phyloP scores from a whole-genome alignment of 2,113 vertebrate species.

The Camelus dromedarius region DNA sequence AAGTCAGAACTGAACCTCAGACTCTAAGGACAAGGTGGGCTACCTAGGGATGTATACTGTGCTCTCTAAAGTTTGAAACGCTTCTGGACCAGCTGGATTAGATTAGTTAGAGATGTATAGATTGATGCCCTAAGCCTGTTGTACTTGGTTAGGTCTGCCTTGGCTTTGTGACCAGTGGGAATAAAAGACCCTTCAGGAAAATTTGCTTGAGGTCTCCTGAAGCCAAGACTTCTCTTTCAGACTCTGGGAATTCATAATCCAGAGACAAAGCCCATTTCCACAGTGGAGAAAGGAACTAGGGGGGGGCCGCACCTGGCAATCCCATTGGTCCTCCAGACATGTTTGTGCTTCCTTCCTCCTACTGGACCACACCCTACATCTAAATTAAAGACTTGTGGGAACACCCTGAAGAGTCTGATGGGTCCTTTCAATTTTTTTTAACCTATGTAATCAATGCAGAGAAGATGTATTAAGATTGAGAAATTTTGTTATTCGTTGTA shows the following conservation, averaged over 20 bases:
- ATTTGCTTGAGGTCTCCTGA: not conserved
- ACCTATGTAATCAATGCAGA: not conserved
- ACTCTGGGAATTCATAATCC: not conserved
- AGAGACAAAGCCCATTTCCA: not conserved
- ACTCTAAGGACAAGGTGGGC: not conserved
- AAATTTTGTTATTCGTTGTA: not conserved
- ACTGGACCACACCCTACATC: fast-evolving
- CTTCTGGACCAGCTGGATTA: not conserved
- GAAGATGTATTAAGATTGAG: not conserved
- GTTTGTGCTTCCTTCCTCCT: not conserved
- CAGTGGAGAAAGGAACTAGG: not conserved
- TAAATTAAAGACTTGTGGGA: not conserved
- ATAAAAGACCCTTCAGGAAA: not conserved
- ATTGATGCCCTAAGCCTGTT: not conserved
- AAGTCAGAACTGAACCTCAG: not conserved
- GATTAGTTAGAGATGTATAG: not conserved
- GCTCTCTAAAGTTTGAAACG: not conserved
- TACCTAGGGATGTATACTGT: not conserved
- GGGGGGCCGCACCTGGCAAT: fast-evolving
- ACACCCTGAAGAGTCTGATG: not conserved
- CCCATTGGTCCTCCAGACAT: not conserved
- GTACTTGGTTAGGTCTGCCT: not conserved
- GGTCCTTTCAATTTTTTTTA: not conserved
- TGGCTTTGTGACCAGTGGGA: not conserved
- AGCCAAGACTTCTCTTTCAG: not conserved